Percentiles rank a stretch among this genome's conserved stretches.
Evolutionary conservation across 2,113 vertebrate genomes (phyloP).

Genomic region (Rhinolophus ferrumequinum): DNA sequence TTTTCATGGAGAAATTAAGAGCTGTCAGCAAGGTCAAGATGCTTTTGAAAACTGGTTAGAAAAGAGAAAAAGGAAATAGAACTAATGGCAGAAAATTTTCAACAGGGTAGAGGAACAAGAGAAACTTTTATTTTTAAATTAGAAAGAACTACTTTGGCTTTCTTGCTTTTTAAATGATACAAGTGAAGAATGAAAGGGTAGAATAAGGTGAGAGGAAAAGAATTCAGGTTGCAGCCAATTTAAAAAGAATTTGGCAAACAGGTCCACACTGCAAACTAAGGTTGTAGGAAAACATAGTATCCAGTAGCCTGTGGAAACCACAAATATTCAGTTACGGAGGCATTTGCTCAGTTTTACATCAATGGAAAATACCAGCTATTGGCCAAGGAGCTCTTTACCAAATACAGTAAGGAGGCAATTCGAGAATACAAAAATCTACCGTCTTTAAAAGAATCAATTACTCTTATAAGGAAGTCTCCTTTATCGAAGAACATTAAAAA

Average conservation of each 20-base stretch:
- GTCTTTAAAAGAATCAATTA: slow-evolving; percentile 25
- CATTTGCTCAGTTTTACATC: slow-evolving; percentile 33
- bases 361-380: slow-evolving; percentile 65
- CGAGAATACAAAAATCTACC: slow-evolving; percentile 12
- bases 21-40: not conserved
- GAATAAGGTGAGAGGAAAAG: slow-evolving; percentile 11
- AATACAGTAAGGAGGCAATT: slow-evolving; percentile 42
- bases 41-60: not conserved
- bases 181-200: not conserved
- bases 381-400: slow-evolving; percentile 31
- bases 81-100: slow-evolving; percentile 19
- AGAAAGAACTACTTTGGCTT: slow-evolving; percentile 9
- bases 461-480: not conserved
- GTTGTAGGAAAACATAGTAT: slow-evolving; percentile 58
- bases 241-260: slow-evolving; percentile 58
- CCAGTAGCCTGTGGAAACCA: slow-evolving; percentile 41
- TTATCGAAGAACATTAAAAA: slow-evolving; percentile 34
- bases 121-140: slow-evolving; percentile 60
- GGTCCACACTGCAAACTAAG: slow-evolving; percentile 7
- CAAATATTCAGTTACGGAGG: slow-evolving; percentile 63
- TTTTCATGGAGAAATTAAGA: slow-evolving; percentile 39
- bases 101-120: not conserved
- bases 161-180: slow-evolving; percentile 34
- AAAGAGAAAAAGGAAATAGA: not conserved
- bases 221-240: slow-evolving; percentile 50